These are phyloP conservation scores for Peromyscus nudipes DNA, from an alignment of 2,797 vertebrate genomes.

Conservation along the genomic window DNA sequence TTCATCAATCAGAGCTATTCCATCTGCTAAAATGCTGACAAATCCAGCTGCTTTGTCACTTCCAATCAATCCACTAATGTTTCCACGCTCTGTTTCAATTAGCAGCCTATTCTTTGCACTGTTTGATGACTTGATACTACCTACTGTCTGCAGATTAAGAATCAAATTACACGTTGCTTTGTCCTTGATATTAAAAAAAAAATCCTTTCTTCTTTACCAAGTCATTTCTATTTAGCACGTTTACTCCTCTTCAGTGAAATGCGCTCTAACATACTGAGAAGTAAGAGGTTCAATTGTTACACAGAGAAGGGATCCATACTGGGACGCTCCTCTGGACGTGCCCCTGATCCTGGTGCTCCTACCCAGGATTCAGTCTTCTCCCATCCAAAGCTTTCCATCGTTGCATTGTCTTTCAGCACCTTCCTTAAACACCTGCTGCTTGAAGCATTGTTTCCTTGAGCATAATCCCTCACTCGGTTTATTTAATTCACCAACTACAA, in stretches of 20 bases:
- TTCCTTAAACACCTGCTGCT: slow-evolving; percentile 11
- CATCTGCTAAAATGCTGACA: slow-evolving; percentile 77
- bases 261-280: neutral
- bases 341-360: slow-evolving; percentile 59
- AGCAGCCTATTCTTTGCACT: slow-evolving; percentile 49
- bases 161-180: slow-evolving; percentile 62
- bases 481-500: neutral
- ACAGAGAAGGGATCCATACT: neutral
- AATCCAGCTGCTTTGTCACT: slow-evolving; percentile 74
- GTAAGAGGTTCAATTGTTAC: neutral
- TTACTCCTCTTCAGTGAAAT: slow-evolving; percentile 62
- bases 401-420: slow-evolving; percentile 34
- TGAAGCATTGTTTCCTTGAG: neutral
- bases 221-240: neutral
- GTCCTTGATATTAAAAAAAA: slow-evolving; percentile 71
- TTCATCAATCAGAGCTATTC: slow-evolving; percentile 75
- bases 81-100: slow-evolving; percentile 71
- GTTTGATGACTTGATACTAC: slow-evolving; percentile 62
- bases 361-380: slow-evolving; percentile 37
- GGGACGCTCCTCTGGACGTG: neutral
- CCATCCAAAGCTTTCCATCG: slow-evolving; percentile 54
- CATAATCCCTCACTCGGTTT: neutral
- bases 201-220: slow-evolving; percentile 61
- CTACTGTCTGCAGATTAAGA: slow-evolving; percentile 55
- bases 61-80: slow-evolving; percentile 79